Conservation (phyloP, 2,888 invertebrate genomes). For the Macroteleia sp. region DNA sequence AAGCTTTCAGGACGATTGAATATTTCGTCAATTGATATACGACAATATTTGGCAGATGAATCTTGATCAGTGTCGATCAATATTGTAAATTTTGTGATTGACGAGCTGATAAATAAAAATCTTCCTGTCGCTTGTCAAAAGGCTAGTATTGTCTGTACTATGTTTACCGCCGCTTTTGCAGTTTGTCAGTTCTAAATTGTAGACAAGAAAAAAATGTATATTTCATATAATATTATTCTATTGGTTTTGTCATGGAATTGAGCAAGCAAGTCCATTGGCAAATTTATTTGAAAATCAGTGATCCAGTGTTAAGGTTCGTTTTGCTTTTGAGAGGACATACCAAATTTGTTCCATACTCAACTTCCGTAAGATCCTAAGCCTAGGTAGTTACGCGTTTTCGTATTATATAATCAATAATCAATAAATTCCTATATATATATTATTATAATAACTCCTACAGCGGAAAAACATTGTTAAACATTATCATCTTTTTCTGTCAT, state of each 20-base stretch:
- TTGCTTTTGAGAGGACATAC: conserved; percentile 2
- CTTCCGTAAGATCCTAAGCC: conserved; percentile 32
- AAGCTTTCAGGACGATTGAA: conserved; percentile 15
- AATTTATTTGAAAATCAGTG: conserved; percentile 14
- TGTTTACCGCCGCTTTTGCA: too few relatives aligned
- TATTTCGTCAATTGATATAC: neutral
- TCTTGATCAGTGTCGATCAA: neutral
- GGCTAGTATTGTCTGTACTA: neutral
- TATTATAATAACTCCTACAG: conserved; percentile 78
- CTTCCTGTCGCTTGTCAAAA: neutral
- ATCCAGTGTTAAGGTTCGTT: conserved; percentile 25
- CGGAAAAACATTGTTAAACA: conserved; percentile 82
- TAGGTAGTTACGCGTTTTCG: conserved; percentile 50
- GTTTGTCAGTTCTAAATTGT: too few relatives aligned
- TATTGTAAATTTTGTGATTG: too few relatives aligned
- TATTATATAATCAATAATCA: conserved; percentile 65
- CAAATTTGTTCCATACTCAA: conserved; percentile 17
- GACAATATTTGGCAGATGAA: neutral
- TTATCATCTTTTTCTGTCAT: conserved; percentile 73
- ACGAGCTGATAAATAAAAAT: neutral
- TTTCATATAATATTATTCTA: conserved; percentile 3
- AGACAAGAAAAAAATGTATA: neutral
- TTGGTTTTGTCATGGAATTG: neutral
- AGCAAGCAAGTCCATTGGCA: neutral
- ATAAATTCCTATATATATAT: conserved; percentile 65